These are phyloP conservation scores for Triops cancriformis DNA, from an alignment of 1,140 invertebrate species.

Conservation along the genomic window DNA sequence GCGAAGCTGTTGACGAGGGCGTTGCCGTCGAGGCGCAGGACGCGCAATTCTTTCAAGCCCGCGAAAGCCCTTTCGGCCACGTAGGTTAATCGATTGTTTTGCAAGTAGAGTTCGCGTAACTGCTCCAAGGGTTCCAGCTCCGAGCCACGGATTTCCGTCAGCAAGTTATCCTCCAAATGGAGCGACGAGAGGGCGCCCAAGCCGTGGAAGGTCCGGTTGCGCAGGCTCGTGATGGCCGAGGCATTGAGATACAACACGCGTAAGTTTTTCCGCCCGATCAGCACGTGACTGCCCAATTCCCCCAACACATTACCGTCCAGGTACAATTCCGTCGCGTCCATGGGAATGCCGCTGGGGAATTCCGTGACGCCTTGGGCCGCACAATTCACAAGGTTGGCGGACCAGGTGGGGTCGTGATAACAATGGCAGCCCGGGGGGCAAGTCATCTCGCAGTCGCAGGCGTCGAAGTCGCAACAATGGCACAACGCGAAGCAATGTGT, in stretches of 20 bases:
- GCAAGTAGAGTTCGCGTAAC: constrained; percentile 72
- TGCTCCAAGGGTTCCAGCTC: constrained; percentile 78
- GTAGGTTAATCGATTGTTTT: constrained; percentile 69
- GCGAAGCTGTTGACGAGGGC: constrained; percentile 61
- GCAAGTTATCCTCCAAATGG: constrained; percentile 74
- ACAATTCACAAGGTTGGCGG: constrained; percentile 84
- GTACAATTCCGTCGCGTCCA: constrained; percentile 88
- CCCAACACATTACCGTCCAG: constrained; percentile 80
- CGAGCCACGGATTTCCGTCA: constrained; percentile 70
- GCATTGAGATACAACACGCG: constrained; percentile 73
- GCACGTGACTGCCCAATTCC: constrained; percentile 75
- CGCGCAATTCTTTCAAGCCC: constrained; percentile 64
- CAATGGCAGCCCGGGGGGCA: constrained; percentile 85
- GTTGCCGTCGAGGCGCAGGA: constrained; percentile 76
- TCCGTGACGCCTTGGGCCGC: constrained; percentile 54
- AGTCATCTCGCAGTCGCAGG: constrained; percentile 91
- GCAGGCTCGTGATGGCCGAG: constrained; percentile 72
- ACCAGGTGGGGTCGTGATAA: constrained; percentile 86
- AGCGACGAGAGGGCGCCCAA: constrained; percentile 67
- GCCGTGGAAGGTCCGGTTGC: constrained; percentile 86
- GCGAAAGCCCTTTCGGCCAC: constrained; percentile 73
- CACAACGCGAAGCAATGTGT: constrained; percentile 87
- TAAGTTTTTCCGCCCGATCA: constrained; percentile 86
- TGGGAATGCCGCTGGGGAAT: constrained; percentile 75
- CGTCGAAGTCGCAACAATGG: constrained; percentile 88